Evolutionary conservation across 2,888 invertebrate species (phyloP).

Genomic region (Nomada ruficornis): DNA sequence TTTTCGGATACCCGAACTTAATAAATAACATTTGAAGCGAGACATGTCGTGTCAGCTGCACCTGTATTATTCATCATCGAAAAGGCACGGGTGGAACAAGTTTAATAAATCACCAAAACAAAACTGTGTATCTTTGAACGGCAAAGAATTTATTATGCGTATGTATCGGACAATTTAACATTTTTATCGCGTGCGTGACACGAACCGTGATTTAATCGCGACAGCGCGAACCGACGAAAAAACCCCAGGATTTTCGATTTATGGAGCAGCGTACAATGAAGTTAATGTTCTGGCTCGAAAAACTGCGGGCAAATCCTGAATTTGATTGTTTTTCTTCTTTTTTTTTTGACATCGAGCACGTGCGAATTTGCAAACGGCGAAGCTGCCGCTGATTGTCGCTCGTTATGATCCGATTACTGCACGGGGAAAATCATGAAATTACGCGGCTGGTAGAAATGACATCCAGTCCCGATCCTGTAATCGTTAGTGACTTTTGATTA

Average conservation of each 20-base stretch:
- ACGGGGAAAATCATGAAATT: not conserved
- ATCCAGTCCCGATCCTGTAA: constrained; percentile 15
- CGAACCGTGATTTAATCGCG: not conserved
- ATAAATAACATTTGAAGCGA: too few relatives aligned
- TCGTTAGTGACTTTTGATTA: constrained; percentile 39
- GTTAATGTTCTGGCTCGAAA: constrained; percentile 12
- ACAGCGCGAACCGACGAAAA: not conserved
- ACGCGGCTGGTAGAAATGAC: constrained; percentile 14
- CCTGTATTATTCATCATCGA: too few relatives aligned
- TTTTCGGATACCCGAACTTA: too few relatives aligned
- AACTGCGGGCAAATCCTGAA: not conserved
- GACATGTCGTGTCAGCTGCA: too few relatives aligned
- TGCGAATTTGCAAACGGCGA: constrained; percentile 19
- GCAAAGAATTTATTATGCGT: not conserved
- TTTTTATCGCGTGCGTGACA: not conserved
- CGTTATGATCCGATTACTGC: constrained; percentile 19
- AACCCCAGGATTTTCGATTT: not conserved
- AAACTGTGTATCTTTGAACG: not conserved
- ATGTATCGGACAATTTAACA: not conserved
- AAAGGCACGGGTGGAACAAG: not conserved
- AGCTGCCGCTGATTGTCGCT: constrained; percentile 36
- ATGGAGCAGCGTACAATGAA: not conserved
- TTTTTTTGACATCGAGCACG: not conserved
- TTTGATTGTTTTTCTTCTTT: constrained; percentile 11
- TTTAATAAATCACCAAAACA: not conserved